phyloP scores from a whole-genome alignment of 1,140 invertebrate species.

The Tetraneura akinire region DNA sequence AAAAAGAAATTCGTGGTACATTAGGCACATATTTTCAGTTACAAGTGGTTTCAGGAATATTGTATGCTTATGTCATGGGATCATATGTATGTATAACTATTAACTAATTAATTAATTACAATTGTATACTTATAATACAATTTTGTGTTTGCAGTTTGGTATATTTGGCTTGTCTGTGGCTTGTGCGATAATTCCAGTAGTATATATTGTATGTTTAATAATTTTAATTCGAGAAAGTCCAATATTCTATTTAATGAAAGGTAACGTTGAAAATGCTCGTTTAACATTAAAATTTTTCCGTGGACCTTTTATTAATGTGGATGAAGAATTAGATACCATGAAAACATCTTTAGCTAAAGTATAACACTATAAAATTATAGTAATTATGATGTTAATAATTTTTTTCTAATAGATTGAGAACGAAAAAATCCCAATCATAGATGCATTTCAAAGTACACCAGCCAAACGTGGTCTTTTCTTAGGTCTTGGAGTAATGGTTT shows the following conservation, averaged over 20 bases:
- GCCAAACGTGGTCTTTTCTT: slow-evolving; percentile 72
- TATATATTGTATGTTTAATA: slow-evolving; percentile 65
- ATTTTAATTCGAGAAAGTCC: slow-evolving; percentile 83
- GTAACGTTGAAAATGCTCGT: slow-evolving; percentile 62
- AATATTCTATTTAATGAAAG: slow-evolving; percentile 66
- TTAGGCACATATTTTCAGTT: slow-evolving; percentile 61
- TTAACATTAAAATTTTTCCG: slow-evolving; percentile 68
- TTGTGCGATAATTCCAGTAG: slow-evolving; percentile 68
- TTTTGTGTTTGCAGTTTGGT: slow-evolving; percentile 58
- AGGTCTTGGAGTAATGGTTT: slow-evolving; percentile 76
- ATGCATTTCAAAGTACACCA: slow-evolving; percentile 64
- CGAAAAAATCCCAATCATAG: slow-evolving; percentile 60
- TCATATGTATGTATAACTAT: slow-evolving; percentile 55
- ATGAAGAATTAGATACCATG: slow-evolving; percentile 15
- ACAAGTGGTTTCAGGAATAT: slow-evolving; percentile 68
- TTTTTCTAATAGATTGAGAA: slow-evolving; percentile 52
- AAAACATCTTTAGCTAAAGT: slow-evolving; percentile 16
- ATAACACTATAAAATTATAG: not conserved
- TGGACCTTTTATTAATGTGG: slow-evolving; percentile 60
- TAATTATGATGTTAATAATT: not conserved
- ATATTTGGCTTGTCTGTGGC: slow-evolving; percentile 70
- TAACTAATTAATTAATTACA: too few relatives aligned
- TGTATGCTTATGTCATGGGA: slow-evolving; percentile 66
- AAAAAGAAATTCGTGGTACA: slow-evolving; percentile 75
- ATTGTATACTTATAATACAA: too few relatives aligned